Percentiles rank a stretch among this genome's conserved stretches.
These are phyloP conservation scores for Garrulus glandarius DNA, from an alignment of 2,797 vertebrate genomes.

Conservation along the genomic window DNA sequence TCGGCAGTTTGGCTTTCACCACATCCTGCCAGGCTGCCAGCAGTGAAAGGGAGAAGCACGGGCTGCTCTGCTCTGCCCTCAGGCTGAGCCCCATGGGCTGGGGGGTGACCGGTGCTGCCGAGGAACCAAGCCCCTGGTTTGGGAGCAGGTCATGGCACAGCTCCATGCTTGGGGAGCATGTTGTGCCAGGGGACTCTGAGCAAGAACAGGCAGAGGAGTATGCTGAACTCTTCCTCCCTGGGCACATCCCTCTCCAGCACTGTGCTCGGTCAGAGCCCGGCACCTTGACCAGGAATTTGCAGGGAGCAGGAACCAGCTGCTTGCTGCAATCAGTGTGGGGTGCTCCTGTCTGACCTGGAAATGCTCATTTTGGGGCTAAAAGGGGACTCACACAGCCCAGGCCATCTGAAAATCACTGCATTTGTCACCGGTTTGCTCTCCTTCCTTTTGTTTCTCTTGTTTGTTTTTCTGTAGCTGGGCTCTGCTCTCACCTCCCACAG, in stretches of 20 bases:
- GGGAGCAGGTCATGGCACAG: not conserved
- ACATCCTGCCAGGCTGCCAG: conserved; percentile 46
- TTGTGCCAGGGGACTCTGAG: not conserved
- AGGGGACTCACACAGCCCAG: too few species aligned
- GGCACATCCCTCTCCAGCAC: accelerated
- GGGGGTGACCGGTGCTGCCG: accelerated
- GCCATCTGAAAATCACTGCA: accelerated
- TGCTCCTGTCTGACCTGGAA: not conserved
- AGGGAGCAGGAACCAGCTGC: not conserved
- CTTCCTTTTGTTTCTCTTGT: not conserved
- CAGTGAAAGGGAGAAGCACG: conserved; percentile 34
- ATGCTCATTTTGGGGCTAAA: not conserved
- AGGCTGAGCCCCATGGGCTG: accelerated
- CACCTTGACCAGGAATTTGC: accelerated
- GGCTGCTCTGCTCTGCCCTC: not conserved
- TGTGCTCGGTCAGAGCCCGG: not conserved
- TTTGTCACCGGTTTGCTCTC: not conserved
- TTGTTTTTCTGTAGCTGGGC: not conserved
- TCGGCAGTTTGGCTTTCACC: conserved; percentile 57
- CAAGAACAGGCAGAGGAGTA: not conserved
- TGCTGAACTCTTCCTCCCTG: not conserved
- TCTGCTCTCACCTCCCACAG: not conserved
- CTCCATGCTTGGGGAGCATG: not conserved
- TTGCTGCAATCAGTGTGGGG: accelerated
- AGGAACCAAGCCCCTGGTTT: accelerated